Conservation (phyloP, 2,797 vertebrate genomes). For the Allobates femoralis region DNA sequence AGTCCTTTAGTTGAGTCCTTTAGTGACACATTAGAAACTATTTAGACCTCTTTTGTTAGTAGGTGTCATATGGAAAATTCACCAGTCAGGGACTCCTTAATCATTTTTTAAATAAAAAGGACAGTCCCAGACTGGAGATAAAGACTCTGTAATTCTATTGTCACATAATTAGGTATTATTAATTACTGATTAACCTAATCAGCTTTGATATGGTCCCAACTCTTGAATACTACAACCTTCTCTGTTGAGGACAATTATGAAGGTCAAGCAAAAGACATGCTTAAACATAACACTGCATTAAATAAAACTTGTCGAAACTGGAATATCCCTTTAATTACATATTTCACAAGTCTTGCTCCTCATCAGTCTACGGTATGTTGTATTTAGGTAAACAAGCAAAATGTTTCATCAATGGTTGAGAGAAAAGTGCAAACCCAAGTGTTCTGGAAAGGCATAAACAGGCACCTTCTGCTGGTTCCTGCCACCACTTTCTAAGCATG, state of each 20-base stretch:
- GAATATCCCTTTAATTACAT: conserved; percentile 1
- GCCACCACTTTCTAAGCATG: conserved; percentile 70
- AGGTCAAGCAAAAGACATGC: neutral
- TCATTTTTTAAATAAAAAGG: no score
- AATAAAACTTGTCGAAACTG: neutral
- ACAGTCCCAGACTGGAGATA: no score
- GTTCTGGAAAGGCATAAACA: conserved; percentile 13
- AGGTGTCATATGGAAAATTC: no score
- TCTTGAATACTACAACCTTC: neutral
- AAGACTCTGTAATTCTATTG: neutral
- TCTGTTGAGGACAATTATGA: neutral
- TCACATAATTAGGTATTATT: neutral
- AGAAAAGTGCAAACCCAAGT: neutral
- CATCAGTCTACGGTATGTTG: neutral
- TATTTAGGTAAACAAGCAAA: conserved; percentile 44
- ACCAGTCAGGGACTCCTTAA: no score
- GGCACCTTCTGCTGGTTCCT: conserved; percentile 56
- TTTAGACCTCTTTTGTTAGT: no score
- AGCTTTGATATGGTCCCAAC: neutral
- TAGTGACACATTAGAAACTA: no score
- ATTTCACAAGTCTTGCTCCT: neutral
- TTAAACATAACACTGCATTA: neutral
- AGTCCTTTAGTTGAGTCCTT: no score
- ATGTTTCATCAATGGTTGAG: conserved; percentile 29
- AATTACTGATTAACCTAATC: neutral